phyloP scores from a whole-genome alignment of 2,113 vertebrate genomes.

The Tupaia tana region DNA sequence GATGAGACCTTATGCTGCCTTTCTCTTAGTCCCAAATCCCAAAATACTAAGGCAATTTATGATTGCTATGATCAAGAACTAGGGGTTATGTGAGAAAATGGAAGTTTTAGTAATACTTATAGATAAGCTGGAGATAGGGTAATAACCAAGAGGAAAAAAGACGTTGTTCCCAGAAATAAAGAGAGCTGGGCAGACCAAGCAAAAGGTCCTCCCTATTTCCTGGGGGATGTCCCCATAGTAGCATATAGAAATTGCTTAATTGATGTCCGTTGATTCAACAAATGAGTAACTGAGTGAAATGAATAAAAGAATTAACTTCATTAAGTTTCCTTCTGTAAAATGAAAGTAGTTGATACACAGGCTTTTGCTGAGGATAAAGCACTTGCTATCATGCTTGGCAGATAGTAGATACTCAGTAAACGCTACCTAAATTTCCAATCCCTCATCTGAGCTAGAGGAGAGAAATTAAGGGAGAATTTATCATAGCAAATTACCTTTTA shows the following conservation, averaged over 20 bases:
- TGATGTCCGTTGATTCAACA: neutral
- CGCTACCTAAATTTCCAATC: neutral
- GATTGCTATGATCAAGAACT: neutral
- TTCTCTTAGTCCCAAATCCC: neutral
- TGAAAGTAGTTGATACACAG: neutral
- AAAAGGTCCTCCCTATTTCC: neutral
- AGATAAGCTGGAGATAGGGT: neutral
- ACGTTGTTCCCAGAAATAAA: neutral
- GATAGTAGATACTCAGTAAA: neutral
- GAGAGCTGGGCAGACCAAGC: neutral
- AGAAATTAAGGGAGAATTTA: neutral
- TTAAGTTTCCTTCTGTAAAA: neutral
- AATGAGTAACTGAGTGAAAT: slow-evolving; percentile 9
- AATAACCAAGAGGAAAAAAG: neutral
- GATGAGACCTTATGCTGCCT: neutral
- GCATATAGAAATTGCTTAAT: neutral
- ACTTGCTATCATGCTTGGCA: neutral
- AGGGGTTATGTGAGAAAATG: neutral
- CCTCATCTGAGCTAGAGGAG: neutral
- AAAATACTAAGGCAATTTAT: neutral
- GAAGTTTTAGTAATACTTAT: neutral
- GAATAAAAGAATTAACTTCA: neutral
- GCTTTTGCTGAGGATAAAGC: neutral
- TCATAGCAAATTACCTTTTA: neutral
- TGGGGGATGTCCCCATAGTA: neutral